A percentile compares a stretch with the other conserved stretches of the same genome.
Conservation (phyloP, 1,140 invertebrate species). For the Hypsibius dujardini region DNA sequence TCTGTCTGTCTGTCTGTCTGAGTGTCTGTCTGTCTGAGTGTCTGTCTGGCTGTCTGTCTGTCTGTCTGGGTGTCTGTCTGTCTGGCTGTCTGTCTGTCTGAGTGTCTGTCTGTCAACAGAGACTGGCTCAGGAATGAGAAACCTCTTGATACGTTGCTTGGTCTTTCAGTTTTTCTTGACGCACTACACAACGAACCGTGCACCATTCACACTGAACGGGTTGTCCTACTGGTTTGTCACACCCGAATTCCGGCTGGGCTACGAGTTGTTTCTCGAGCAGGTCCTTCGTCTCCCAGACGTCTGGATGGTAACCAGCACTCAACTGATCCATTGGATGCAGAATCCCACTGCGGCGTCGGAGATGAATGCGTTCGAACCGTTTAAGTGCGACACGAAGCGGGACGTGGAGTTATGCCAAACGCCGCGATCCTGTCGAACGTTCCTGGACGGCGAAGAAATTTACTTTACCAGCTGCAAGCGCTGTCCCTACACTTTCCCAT, state of each 20-base stretch:
- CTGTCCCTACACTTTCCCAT: conserved; percentile 11
- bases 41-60: too few species aligned
- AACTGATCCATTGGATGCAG: conserved; percentile 11
- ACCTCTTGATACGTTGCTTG: background rate
- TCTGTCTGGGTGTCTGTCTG: too few species aligned
- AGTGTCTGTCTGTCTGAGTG: too few species aligned
- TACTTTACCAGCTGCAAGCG: conserved; percentile 8
- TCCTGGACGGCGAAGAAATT: conserved; percentile 13
- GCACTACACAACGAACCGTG: background rate
- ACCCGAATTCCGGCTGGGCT: conserved; percentile 10
- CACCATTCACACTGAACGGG: conserved; percentile 10
- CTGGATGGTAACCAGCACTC: background rate
- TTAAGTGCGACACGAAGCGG: background rate
- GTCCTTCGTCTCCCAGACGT: background rate
- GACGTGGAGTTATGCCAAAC: background rate
- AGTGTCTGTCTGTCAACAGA: too few species aligned
- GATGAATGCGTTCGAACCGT: background rate
- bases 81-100: too few species aligned
- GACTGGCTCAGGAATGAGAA: too few species aligned
- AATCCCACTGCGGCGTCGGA: background rate
- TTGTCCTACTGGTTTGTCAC: conserved; percentile 10
- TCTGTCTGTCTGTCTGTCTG: too few species aligned
- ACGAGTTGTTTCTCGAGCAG: conserved; percentile 5
- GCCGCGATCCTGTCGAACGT: background rate
- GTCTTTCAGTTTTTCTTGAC: background rate